Percentiles rank a stretch among this genome's conserved stretches.
Evolutionary conservation across 1,140 invertebrate genomes (phyloP).

Genomic region (Diachasmimorpha longicaudata): DNA sequence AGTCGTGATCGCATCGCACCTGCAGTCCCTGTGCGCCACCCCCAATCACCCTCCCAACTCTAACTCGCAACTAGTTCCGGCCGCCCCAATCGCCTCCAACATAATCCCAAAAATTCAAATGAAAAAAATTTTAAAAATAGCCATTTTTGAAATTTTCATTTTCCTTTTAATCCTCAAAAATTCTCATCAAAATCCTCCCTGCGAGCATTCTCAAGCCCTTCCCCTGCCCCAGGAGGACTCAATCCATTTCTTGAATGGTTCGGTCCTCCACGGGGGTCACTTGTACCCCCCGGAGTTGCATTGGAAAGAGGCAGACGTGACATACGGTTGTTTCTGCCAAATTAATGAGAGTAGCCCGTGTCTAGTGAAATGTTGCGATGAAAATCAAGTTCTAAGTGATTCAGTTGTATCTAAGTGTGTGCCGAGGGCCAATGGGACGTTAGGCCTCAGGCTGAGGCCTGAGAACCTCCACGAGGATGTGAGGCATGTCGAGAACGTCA

Average conservation of each 20-base stretch:
- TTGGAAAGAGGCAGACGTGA: background rate
- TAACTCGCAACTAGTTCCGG: too few species aligned
- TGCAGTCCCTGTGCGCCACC: background rate
- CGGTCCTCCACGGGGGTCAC: background rate
- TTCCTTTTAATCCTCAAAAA: background rate
- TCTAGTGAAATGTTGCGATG: conserved; percentile 56
- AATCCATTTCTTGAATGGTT: background rate
- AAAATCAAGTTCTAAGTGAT: conserved; percentile 43
- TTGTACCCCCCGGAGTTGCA: background rate
- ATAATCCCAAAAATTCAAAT: background rate
- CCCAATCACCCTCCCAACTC: background rate
- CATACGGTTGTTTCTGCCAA: background rate
- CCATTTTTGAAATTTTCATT: background rate
- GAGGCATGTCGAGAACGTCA: conserved; percentile 9
- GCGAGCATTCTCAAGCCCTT: background rate
- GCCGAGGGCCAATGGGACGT: background rate
- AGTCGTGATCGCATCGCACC: background rate
- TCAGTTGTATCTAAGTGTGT: conserved; percentile 19
- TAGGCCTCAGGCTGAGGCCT: background rate
- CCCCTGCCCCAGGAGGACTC: background rate
- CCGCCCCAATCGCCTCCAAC: too few species aligned
- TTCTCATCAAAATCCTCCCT: background rate
- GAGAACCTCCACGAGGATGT: conserved; percentile 28
- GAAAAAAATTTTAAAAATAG: background rate
- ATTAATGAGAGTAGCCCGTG: conserved; percentile 34